These are phyloP conservation scores for Henricia sp. DNA, from an alignment of 53 echinoderm and acorn worm genomes.

Conservation along the genomic window DNA sequence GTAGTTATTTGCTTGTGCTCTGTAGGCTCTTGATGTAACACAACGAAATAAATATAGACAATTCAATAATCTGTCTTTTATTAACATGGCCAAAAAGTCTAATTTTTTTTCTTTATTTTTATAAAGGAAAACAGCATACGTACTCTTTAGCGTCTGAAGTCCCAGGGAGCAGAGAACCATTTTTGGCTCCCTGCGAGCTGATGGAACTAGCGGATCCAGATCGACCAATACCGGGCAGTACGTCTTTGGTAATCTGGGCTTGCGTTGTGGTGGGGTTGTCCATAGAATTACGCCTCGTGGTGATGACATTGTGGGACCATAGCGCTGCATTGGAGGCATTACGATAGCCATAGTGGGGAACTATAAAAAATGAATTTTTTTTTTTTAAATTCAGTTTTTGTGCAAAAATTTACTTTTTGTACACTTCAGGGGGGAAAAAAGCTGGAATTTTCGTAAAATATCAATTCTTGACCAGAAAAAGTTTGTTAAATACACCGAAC, in stretches of 20 bases:
- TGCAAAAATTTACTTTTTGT: no score
- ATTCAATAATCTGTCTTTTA: neutral
- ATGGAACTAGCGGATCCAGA: conserved; percentile 73
- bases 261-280: conserved; percentile 51
- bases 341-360: conserved; percentile 63
- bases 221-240: conserved; percentile 42
- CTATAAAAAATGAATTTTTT: neutral
- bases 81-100: no score
- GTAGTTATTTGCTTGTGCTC: conserved; percentile 75
- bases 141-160: conserved; percentile 63
- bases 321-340: conserved; percentile 77
- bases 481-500: no score
- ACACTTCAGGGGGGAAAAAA: neutral
- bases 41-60: neutral
- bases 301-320: conserved; percentile 53
- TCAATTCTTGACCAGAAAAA: no score
- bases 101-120: no score
- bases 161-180: conserved; percentile 15
- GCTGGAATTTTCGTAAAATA: neutral
- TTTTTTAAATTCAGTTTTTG: no score
- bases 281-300: conserved; percentile 44
- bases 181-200: conserved; percentile 59
- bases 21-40: conserved; percentile 51
- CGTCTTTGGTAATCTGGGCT: conserved; percentile 2
- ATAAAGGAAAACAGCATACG: neutral